A percentile compares a stretch with the other conserved stretches of the same genome.
Evolutionary conservation across 2,113 vertebrate species (phyloP).

Genomic region (Gambusia affinis): DNA sequence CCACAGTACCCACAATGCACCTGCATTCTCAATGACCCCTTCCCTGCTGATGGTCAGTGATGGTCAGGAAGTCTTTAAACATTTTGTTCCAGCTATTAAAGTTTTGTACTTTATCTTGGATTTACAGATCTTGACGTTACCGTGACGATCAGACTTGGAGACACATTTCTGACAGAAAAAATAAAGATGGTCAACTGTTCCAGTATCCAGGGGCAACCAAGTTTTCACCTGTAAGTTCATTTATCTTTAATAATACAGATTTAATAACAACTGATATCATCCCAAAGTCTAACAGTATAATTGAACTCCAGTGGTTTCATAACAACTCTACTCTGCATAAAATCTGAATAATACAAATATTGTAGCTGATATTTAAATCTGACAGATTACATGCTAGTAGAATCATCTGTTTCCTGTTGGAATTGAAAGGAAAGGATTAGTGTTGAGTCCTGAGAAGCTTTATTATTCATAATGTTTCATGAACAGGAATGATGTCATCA

Average conservation of each 20-base stretch:
- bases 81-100: not conserved
- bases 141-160: slow-evolving; percentile 41
- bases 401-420: not conserved
- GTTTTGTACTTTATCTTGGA: not conserved
- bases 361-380: not conserved
- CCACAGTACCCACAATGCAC: too few species aligned
- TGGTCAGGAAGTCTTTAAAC: not conserved
- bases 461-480: not conserved
- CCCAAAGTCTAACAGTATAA: not conserved
- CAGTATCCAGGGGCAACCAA: slow-evolving; percentile 30
- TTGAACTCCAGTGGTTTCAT: not conserved
- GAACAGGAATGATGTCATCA: not conserved
- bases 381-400: not conserved
- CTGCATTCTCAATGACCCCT: slow-evolving; percentile 42
- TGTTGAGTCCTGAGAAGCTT: not conserved
- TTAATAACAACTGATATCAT: not conserved
- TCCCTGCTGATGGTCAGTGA: slow-evolving; percentile 61
- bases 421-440: not conserved
- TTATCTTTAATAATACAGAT: not conserved
- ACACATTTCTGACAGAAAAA: not conserved
- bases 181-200: slow-evolving; percentile 58
- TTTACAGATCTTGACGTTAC: slow-evolving; percentile 4
- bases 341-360: not conserved
- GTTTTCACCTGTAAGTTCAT: slow-evolving; percentile 47
- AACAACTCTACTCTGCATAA: not conserved